Evolutionary conservation across 2,797 vertebrate genomes (phyloP).

Genomic region (Girardinus metallicus): DNA sequence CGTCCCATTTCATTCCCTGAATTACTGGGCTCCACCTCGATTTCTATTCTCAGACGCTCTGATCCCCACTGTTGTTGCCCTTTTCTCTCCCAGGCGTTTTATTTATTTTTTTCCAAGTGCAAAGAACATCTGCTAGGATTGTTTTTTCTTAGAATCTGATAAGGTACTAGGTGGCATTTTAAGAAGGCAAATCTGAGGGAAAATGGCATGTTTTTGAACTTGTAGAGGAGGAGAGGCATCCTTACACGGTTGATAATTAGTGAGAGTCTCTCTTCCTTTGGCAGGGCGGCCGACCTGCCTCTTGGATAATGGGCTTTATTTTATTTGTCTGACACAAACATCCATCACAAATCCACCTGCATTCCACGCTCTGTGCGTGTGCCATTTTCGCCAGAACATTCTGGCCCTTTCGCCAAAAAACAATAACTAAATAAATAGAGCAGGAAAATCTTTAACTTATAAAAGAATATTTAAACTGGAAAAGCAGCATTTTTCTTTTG

Average conservation of each 20-base stretch:
- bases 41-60: constrained; percentile 32
- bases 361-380: neutral
- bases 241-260: neutral
- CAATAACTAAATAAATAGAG: neutral
- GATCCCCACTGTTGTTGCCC: constrained; percentile 22
- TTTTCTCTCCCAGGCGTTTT: neutral
- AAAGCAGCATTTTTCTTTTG: neutral
- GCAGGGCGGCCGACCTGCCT: neutral
- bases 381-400: neutral
- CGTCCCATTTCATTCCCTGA: constrained; percentile 29
- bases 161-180: constrained; percentile 24
- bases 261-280: neutral
- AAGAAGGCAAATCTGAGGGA: neutral
- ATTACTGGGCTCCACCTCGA: neutral
- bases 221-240: neutral
- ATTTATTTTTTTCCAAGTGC: neutral
- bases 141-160: constrained; percentile 29
- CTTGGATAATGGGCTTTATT: constrained; percentile 3
- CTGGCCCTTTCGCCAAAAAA: neutral
- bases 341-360: constrained; percentile 18
- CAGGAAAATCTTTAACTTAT: neutral
- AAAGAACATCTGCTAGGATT: neutral
- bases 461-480: neutral
- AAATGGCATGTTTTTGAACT: neutral
- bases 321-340: constrained; percentile 8